Base-by-base conservation (phyloP, 1,140 invertebrate genomes). In the Drosophila kohkoa region DNA sequence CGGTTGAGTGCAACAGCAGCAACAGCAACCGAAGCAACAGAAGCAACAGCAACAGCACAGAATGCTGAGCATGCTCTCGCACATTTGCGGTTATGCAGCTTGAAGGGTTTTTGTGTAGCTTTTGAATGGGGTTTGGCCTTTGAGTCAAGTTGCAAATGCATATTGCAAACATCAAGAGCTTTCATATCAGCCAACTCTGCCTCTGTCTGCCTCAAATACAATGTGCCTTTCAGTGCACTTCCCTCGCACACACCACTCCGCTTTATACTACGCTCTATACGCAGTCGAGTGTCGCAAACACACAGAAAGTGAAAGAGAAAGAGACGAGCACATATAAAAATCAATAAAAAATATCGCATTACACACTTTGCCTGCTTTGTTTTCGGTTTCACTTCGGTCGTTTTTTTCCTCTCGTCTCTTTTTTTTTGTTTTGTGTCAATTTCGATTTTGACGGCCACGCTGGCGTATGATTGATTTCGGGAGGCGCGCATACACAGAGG, bases 311-410 rank as follows among this genome's bases (percentile, higher is more conserved):
- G 32, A 32, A 49, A 46, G 16, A 10, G 7, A 64, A 52, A 38
- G 72, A 55, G 49, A 57, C 35, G 28, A 20, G 30, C 68, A 30
- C 65, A 78, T 58, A 81, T 88, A 57, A 88, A 88, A 88, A 89
- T 88, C 85, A 85, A 87, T 87, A 88, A 78, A 77, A 88, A 78
- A 88, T 88, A 88, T 88, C 85, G 62, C 85, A 88, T 85, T 88
- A 88, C 72, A 75, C 66, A 75, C 80, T 77, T 75, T 57, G 46
- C 69, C 25, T 45, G 65, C 81, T 72, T 83, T 87, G 83, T 83
- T 88, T 80, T 66, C 67, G 58, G 66, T 70, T 69, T 70, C 43
- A 70, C 51, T 63, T 20, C 38, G 20, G 16, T 52, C 25, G 7
- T 28, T 54, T 51, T 32, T 58, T 32, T 58, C 43, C 48, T 35